Evolutionary conservation across 1,140 invertebrate species (phyloP), one percentile per base, ranked within the genome.

Genomic region (Ooceraea biroi): DNA sequence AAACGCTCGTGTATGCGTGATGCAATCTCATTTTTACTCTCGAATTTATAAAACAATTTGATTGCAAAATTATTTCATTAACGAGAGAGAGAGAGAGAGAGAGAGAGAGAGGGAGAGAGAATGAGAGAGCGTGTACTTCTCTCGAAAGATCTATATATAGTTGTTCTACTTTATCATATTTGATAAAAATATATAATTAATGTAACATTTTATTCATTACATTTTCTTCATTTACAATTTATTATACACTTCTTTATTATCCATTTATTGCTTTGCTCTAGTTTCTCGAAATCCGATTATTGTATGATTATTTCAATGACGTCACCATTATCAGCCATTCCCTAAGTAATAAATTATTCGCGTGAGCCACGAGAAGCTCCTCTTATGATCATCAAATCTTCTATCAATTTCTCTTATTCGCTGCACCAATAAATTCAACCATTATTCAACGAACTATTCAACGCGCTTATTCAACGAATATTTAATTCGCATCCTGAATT

Each of bases 61-160:
- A 30, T n/a, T 63, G 60, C 25, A 17, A 63, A 41, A 63, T 63
- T 41, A 8, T 36, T 63, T 63, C 8, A n/a, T n/a, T 14, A 55
- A 4, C 17, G n/a, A n/a, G n/a, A n/a, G n/a, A n/a, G n/a, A n/a
- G n/a, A n/a, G n/a, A n/a, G n/a, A n/a, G n/a, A n/a, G n/a, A n/a
- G n/a, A n/a, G n/a, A n/a, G n/a, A n/a, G n/a, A n/a, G n/a, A n/a
- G n/a, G n/a, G n/a, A n/a, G n/a, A n/a, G n/a, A n/a, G n/a, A n/a
- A n/a, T n/a, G n/a, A n/a, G n/a, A n/a, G n/a, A n/a, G n/a, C n/a
- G n/a, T n/a, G n/a, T n/a, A n/a, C n/a, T n/a, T n/a, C n/a, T n/a
- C n/a, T n/a, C n/a, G n/a, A n/a, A n/a, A n/a, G n/a, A n/a, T n/a
- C n/a, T n/a, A n/a, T n/a, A n/a, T n/a, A n/a, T n/a, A n/a, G n/a